Evolutionary conservation across 2,888 invertebrate genomes (phyloP).

Genomic region (Ectemnius lituratus): DNA sequence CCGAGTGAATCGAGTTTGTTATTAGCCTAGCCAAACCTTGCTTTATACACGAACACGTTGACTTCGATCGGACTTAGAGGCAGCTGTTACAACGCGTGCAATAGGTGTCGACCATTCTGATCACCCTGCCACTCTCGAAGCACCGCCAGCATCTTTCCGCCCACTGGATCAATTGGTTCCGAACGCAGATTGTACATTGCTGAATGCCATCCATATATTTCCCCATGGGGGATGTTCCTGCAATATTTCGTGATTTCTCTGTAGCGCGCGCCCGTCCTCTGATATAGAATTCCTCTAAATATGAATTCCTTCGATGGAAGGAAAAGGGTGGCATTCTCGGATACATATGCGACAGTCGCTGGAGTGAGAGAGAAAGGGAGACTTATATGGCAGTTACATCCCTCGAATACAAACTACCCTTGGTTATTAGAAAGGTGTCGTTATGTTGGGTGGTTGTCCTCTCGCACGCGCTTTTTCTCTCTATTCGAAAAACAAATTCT

Average conservation of each 20-base stretch:
- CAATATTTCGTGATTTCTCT: constrained; percentile 2
- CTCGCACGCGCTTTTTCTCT: constrained; percentile 19
- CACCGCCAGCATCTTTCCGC: background rate
- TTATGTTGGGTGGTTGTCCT: constrained; percentile 25
- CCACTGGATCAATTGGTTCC: constrained; percentile 10
- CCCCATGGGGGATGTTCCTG: background rate
- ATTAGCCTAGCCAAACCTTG: too few species aligned
- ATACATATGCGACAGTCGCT: background rate
- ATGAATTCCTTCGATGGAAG: too few species aligned
- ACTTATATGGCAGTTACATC: constrained; percentile 2
- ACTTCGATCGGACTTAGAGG: too few species aligned
- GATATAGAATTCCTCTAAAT: too few species aligned
- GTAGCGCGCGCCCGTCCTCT: background rate
- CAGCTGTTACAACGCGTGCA: background rate
- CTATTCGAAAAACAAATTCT: constrained; percentile 3
- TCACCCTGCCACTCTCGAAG: background rate
- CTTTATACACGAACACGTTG: too few species aligned
- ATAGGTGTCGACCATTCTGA: constrained; percentile 23
- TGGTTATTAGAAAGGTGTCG: constrained; percentile 22
- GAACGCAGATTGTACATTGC: constrained; percentile 13
- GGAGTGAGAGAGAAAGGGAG: too few species aligned
- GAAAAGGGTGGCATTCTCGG: too few species aligned
- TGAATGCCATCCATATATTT: background rate
- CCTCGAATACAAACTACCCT: constrained; percentile 15
- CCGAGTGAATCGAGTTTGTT: too few species aligned